Evolutionary conservation across 1,140 invertebrate species (phyloP), one percentile per base, ranked within the genome.

Genomic region (Rhopalosiphum padi): DNA sequence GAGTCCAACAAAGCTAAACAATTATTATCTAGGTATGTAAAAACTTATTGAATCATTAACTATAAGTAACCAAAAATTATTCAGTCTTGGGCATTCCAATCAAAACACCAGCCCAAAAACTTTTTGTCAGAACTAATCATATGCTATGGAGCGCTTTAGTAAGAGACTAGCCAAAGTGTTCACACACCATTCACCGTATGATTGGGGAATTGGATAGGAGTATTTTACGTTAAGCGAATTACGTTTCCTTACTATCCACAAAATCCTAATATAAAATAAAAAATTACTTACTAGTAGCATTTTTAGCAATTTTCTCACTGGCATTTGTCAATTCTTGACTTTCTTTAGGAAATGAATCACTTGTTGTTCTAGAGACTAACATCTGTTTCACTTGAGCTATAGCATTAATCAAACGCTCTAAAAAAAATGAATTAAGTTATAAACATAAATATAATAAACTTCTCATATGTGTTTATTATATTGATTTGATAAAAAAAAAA

Each of bases 371-470:
- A 90, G 96, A 95, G 77, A 96, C 96, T 86, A 98, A 95, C 53
- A 96, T 95, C 94, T 97, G 96, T 95, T 97, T 97, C 37, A 96
- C 95, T 94, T 97, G 97, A 25, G 95, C 94, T 94, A 98, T 97
- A 92, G 96, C 96, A 93, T 96, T 96, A 92, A 97, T 96, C 53
- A 97, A 95, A 93, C 96, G 96, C 95, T 96, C 97, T 97, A 94
- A 41, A 96, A 96, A 94, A 94, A 46, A 30, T 41, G 18, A 60
- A 90, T 68, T 90, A 23, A 37, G 25, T 53, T 37, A 25, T 53
- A 11, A n/a, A 15, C 9, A 41, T 89, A 43, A 43, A 30, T 23
- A 48, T 48, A 87, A 7, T n/a, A 7, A 21, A 89, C 37, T 89
- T 53, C 1, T 48, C 9, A 87, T 83, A 41, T 21, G 4, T 48